Evolutionary conservation across 1,140 invertebrate genomes (phyloP).

Genomic region (Lucilia sericata): DNA sequence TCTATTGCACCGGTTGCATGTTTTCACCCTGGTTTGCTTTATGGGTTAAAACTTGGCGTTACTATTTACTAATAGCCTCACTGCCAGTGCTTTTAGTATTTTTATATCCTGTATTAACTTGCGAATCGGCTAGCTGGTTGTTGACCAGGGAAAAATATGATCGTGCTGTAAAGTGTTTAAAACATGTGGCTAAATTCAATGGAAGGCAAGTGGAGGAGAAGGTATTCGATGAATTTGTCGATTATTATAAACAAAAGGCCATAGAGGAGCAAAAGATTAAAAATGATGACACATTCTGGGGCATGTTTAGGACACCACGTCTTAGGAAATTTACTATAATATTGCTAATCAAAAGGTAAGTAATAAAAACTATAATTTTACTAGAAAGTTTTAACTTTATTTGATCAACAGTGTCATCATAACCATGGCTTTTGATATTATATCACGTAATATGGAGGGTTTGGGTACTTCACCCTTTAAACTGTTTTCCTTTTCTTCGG

Average conservation of each 20-base stretch:
- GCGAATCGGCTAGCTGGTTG: constrained; percentile 75
- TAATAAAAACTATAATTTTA: too few species aligned
- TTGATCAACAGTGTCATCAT: constrained; percentile 69
- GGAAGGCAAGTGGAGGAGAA: constrained; percentile 66
- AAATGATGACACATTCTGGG: constrained; percentile 58
- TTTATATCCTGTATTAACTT: constrained; percentile 69
- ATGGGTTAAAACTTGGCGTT: constrained; percentile 70
- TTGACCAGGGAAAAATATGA: constrained; percentile 71
- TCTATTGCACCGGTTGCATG: constrained; percentile 71
- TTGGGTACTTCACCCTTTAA: constrained; percentile 71
- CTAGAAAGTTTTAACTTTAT: not conserved
- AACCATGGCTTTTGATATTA: constrained; percentile 73
- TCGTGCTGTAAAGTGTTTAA: constrained; percentile 70
- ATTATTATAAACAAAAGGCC: constrained; percentile 56
- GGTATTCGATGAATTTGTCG: constrained; percentile 67
- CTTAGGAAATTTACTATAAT: constrained; percentile 71
- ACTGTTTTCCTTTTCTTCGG: constrained; percentile 70
- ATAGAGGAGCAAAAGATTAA: constrained; percentile 52
- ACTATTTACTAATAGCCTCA: constrained; percentile 69
- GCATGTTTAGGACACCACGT: constrained; percentile 70
- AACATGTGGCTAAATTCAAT: constrained; percentile 72
- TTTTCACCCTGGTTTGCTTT: constrained; percentile 73
- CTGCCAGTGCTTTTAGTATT: constrained; percentile 69
- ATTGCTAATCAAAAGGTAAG: constrained; percentile 73
- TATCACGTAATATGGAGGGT: constrained; percentile 73